A percentile compares a stretch with the other conserved stretches of the same genome.
Evolutionary conservation across 1,140 invertebrate genomes (phyloP).

Genomic region (Xylocopa sonorina): DNA sequence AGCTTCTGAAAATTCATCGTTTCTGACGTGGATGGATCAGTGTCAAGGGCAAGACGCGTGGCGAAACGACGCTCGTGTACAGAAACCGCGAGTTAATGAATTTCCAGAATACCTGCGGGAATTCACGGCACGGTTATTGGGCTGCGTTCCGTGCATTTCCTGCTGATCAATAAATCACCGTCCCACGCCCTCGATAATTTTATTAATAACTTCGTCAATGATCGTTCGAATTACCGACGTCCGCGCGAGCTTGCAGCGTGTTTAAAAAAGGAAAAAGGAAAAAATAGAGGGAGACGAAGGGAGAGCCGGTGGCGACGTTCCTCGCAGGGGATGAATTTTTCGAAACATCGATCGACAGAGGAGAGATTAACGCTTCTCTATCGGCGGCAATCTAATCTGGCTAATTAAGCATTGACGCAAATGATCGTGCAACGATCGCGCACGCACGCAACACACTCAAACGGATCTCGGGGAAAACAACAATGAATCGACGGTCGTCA

Average conservation of each 20-base stretch:
- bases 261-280: background rate
- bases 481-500: background rate
- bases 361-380: background rate
- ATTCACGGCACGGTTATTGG: background rate
- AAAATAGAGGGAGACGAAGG: background rate
- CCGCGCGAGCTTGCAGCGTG: background rate
- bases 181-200: conserved; percentile 48
- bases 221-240: conserved; percentile 14
- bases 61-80: background rate
- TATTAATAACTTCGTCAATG: conserved; percentile 36
- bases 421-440: background rate
- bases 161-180: conserved; percentile 40
- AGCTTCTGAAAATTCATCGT: too few species aligned
- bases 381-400: conserved; percentile 29
- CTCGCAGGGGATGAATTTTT: background rate
- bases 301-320: background rate
- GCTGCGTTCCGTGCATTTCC: conserved; percentile 15
- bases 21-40: background rate
- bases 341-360: background rate
- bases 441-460: conserved; percentile 17
- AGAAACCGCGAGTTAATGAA: background rate
- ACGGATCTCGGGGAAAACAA: background rate
- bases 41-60: background rate
- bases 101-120: background rate
- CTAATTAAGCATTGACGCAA: conserved; percentile 27